Evolutionary conservation across 2,888 invertebrate species (phyloP).

Genomic region (Ypsolopha scabrella): DNA sequence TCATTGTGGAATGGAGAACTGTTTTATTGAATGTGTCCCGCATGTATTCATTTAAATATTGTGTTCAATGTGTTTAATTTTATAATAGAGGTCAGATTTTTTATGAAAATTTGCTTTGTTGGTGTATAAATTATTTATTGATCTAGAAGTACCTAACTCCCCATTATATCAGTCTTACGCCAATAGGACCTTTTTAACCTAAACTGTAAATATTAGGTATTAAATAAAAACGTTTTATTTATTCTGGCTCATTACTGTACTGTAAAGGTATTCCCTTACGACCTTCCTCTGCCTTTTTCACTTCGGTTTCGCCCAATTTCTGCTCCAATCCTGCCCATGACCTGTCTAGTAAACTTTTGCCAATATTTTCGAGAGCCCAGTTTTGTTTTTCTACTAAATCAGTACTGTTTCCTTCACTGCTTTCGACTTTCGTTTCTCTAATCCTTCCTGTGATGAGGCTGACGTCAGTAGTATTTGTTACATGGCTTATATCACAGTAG

Average conservation of each 20-base stretch:
- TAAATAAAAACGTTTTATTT: constrained; percentile 16
- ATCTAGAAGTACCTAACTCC: constrained; percentile 10
- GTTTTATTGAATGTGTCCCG: too few species aligned
- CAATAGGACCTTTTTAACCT: constrained; percentile 16
- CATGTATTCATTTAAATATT: not conserved
- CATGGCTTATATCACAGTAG: constrained; percentile 52
- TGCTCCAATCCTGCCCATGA: constrained; percentile 91
- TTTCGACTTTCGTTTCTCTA: constrained; percentile 53
- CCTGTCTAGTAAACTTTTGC: constrained; percentile 75
- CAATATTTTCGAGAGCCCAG: constrained; percentile 67
- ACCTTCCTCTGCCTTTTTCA: constrained; percentile 77
- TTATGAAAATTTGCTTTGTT: constrained; percentile 10
- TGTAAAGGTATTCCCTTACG: constrained; percentile 80
- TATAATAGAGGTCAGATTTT: not conserved
- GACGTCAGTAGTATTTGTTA: constrained; percentile 69
- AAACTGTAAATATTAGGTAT: not conserved
- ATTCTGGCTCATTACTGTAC: constrained; percentile 72
- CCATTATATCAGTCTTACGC: constrained; percentile 19
- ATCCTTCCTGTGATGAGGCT: constrained; percentile 82
- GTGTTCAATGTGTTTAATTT: not conserved
- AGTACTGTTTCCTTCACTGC: constrained; percentile 34
- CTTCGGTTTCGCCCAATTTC: constrained; percentile 79
- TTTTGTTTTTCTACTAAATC: constrained; percentile 58
- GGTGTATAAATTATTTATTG: constrained; percentile 12
- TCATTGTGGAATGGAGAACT: too few species aligned